A percentile compares a stretch with the other conserved stretches of the same genome.
phyloP scores from a whole-genome alignment of 2,113 vertebrate species.

The Pampusana beccarii region DNA sequence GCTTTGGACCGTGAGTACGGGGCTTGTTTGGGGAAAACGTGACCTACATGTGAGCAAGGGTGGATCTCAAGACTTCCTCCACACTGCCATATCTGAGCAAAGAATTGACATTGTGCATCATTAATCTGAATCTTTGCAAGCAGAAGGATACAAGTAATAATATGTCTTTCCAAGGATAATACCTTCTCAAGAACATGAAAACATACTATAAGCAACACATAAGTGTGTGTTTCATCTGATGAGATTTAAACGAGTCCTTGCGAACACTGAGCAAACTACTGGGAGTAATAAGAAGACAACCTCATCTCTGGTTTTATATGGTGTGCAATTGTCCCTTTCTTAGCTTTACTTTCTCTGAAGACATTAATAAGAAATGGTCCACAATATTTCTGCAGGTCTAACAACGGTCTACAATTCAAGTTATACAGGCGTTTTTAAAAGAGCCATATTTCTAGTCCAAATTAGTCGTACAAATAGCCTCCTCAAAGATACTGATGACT shows the following conservation, averaged over 20 bases:
- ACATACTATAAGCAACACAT: neutral
- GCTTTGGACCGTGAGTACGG: constrained; percentile 94
- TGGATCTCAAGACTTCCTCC: constrained; percentile 94
- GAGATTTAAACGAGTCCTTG: neutral
- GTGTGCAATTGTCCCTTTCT: neutral
- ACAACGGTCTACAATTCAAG: neutral
- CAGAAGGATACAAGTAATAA: neutral
- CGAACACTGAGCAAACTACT: neutral
- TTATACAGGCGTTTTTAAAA: neutral
- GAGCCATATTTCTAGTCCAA: neutral
- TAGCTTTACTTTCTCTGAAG: neutral
- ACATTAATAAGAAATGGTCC: neutral
- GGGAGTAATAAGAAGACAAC: neutral
- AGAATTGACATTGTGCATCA: neutral
- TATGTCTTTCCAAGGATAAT: neutral
- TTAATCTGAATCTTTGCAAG: neutral
- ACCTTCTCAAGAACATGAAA: neutral
- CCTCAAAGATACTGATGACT: neutral
- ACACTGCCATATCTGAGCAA: constrained; percentile 95
- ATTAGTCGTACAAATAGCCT: neutral
- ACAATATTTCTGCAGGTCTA: neutral
- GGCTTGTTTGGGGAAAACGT: constrained; percentile 94
- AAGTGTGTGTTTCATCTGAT: neutral
- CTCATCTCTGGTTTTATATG: neutral
- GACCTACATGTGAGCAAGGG: constrained; percentile 96